Base-by-base conservation (phyloP, 2,797 vertebrate genomes). In the Myotis myotis region DNA sequence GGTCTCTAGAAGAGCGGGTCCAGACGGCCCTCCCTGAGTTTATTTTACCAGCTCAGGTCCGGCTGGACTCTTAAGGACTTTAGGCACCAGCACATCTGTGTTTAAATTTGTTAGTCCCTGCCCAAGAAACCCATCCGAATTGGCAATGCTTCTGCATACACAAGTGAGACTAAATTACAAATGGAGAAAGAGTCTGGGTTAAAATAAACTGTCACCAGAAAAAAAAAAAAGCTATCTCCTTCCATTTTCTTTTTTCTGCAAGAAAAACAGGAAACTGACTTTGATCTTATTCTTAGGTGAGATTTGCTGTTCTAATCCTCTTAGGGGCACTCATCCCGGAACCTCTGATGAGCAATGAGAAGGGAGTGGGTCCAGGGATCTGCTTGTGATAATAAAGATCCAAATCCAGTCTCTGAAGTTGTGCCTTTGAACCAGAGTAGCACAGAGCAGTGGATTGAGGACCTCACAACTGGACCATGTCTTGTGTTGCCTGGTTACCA, bases 181-280 rank as follows among this genome's bases (percentile, higher is more conserved):
- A 97, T 96, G 96, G 95, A 96, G 94, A 98, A 98, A 98, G 96
- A 87, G 85, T 91, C 75, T 93, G 84, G 92, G 96, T 96, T 97
- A 97, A 98, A 98, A 98, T 98, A 98, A 98, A 98, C 98, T 97
- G 95, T 97, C 96, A 97, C 75, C 51, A 97, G 97, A 98, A 96
- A 96, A 96, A 97, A 98, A 96, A 94, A 47, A 47, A 15, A 47
- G 13, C 79, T 91, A 72, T 94, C 94, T 96, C 93, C 83, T 95
- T 97, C 96, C 94, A 91, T 83, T 96, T 93, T 84, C 72, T 86
- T 93, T 93, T 82, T 93, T 76, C 49, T 79, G 15, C 71, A 76
- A 93, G 62, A 28, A 91, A 97, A 96, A 25, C 51, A 1, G 0
- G 41, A 93, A 95, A 72, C 82, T 97, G 87, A 88, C 95, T 97